Evolutionary conservation across 2,113 vertebrate genomes (phyloP), one percentile per base, ranked within the genome.

Genomic region (Chionis minor): DNA sequence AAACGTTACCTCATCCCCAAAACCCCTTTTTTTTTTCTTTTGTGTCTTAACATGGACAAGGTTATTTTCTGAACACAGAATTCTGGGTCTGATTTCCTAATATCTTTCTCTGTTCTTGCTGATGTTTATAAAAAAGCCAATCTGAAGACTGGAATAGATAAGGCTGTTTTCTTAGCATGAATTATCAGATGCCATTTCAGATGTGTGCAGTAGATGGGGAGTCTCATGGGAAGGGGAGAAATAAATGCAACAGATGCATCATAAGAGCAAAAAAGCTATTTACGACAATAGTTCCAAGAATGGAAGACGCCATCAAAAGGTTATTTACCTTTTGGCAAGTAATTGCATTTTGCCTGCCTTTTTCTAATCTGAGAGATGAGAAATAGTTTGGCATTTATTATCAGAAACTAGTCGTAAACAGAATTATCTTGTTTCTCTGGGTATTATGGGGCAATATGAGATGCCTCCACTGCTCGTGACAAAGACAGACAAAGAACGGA

Each of bases 301-400:
- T 8, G 52, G 38, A 85, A 84, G 38, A 66, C 88, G 17, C 23
- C 51, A 49, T 80, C 40, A 54, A 77, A 90, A 77, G 16, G 8
- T 73, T 75, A 88, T 86, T 66, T 93, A 83, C 67, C 54, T 94
- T 90, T 88, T 61, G 40, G 35, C 52, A 93, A 88, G 72, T 79
- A 7, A 69, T 19, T 92, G 49, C 44, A 72, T 88, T 92, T 90
- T 93, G 5, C 58, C 49, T 82, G 54, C 55, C 15, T 82, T 71
- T 58, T 74, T 61, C 69, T 81, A 59, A 8, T 55, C 19, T 82
- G 44, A 56, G 27, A 90, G 14, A 81, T 65, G 44, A 91, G 56
- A 75, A 90, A n/a, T 59, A 82, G 44, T 85, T 81, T 91, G 52
- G 23, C 62, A 82, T 77, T 93, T 88, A 45, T 88, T 73, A 58